These are phyloP conservation scores for Calameuta idolon DNA, from an alignment of 2,888 invertebrate species.

Conservation along the genomic window DNA sequence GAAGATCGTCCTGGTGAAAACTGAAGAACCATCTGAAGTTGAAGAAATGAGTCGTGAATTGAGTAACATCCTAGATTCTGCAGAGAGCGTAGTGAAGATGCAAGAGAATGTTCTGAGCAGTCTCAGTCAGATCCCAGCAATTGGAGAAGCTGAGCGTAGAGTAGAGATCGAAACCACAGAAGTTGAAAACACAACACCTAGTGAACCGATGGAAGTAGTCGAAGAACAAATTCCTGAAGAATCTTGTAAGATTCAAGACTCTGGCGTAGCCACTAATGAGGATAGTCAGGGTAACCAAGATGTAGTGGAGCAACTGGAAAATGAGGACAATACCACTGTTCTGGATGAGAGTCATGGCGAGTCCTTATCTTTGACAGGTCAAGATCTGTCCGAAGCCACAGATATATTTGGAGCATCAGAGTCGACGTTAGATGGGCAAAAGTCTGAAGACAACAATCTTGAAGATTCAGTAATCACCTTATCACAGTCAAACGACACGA, in stretches of 20 bases:
- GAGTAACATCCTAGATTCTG: constrained; percentile 58
- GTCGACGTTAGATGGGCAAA: constrained; percentile 29
- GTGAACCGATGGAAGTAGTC: constrained; percentile 14
- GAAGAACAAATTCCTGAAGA: constrained; percentile 6
- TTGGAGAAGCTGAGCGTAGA: constrained; percentile 16
- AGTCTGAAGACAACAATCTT: constrained; percentile 28
- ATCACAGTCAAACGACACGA: constrained; percentile 46
- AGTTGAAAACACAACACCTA: neutral
- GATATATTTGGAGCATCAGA: constrained; percentile 52
- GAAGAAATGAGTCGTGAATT: constrained; percentile 63
- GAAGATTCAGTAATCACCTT: constrained; percentile 56
- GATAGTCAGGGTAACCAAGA: constrained; percentile 14
- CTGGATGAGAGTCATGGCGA: constrained; percentile 19
- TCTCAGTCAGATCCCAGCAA: constrained; percentile 52
- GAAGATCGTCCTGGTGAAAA: constrained; percentile 54
- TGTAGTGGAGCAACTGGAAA: constrained; percentile 24
- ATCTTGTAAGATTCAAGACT: neutral
- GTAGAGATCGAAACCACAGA: neutral
- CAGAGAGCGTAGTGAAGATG: constrained; percentile 60
- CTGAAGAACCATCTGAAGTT: constrained; percentile 49
- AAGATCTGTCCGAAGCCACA: constrained; percentile 45
- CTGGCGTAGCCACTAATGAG: neutral
- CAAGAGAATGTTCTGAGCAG: constrained; percentile 59
- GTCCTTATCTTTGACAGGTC: constrained; percentile 25
- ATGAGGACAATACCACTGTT: constrained; percentile 14